A percentile compares a stretch with the other conserved stretches of the same genome.
These are phyloP conservation scores for Halocynthia aurantium DNA, from an alignment of 23 tunicate species.

Conservation along the genomic window DNA sequence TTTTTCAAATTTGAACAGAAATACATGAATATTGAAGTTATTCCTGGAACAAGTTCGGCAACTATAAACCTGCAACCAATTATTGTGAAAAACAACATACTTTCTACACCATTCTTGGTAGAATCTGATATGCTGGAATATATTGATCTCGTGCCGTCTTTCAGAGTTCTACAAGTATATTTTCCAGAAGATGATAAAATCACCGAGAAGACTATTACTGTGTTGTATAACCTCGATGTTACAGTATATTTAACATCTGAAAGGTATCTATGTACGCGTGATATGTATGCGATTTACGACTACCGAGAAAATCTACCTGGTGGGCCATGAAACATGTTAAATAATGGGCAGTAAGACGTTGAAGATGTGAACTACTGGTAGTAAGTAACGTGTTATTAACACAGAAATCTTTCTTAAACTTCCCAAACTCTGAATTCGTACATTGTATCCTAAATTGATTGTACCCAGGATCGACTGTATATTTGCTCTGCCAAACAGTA, in stretches of 20 bases:
- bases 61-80: constrained; percentile 11
- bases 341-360: too few species aligned
- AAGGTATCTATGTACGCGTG: not conserved
- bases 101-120: not conserved
- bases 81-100: constrained; percentile 15
- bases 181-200: constrained; percentile 1
- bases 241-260: not conserved
- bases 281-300: too few species aligned
- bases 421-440: too few species aligned
- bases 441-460: too few species aligned
- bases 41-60: constrained; percentile 7
- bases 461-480: too few species aligned
- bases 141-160: constrained; percentile 6
- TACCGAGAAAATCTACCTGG: too few species aligned
- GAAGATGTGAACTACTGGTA: too few species aligned
- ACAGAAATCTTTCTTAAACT: too few species aligned
- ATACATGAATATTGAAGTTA: constrained; percentile 9
- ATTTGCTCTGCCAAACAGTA: too few species aligned
- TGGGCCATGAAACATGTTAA: too few species aligned
- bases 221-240: constrained; percentile 3
- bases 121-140: constrained; percentile 12
- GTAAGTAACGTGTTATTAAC: too few species aligned
- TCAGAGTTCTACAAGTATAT: not conserved
- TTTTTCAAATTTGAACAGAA: not conserved
- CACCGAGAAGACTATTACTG: not conserved